Evolutionary conservation across 2,113 vertebrate genomes (phyloP).

Genomic region (Nannospalax galili): DNA sequence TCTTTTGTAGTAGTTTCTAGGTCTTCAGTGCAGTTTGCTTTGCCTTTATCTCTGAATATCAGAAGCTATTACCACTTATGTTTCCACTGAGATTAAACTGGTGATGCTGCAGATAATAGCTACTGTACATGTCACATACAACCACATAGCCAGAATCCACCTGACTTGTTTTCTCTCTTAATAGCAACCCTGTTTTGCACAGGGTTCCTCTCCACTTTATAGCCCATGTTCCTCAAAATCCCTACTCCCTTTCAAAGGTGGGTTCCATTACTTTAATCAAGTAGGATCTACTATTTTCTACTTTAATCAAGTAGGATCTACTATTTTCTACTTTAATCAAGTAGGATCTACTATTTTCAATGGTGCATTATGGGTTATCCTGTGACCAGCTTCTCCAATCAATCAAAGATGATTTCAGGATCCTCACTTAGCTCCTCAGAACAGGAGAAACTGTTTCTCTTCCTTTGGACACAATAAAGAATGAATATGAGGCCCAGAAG

Average conservation of each 20-base stretch:
- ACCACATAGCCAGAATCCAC: not conserved
- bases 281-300: not conserved
- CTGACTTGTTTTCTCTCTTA: not conserved
- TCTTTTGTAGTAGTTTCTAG: no score
- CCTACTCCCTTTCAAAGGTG: not conserved
- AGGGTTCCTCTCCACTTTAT: not conserved
- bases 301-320: not conserved
- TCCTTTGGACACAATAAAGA: not conserved
- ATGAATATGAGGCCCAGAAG: not conserved
- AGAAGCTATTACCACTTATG: not conserved
- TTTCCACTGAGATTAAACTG: not conserved
- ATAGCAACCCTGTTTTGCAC: not conserved
- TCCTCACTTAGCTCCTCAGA: not conserved
- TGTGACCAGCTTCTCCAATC: not conserved
- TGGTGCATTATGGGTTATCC: not conserved
- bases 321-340: not conserved
- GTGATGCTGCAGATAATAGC: not conserved
- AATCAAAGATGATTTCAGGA: not conserved
- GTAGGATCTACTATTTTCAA: not conserved
- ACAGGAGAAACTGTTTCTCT: not conserved
- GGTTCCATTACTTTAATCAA: not conserved
- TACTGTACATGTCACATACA: not conserved
- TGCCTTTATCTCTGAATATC: not conserved
- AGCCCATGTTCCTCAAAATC: not conserved
- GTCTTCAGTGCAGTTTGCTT: not conserved